Conservation (phyloP, 2,797 vertebrate species). For the Stomatorhinus walkeri region DNA sequence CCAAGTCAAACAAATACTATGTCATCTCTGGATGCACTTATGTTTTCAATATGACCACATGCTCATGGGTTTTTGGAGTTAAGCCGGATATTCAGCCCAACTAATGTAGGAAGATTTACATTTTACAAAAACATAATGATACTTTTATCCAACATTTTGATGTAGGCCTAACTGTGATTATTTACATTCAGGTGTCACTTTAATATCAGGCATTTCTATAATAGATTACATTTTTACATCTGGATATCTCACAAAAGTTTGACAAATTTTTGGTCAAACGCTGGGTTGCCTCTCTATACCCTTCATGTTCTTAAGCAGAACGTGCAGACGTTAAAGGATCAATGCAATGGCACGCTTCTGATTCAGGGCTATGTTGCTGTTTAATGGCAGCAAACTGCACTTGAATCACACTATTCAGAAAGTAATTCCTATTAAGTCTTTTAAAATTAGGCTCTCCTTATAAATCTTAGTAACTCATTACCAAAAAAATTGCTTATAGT, state of each 20-base stretch:
- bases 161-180: background rate
- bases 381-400: background rate
- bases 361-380: background rate
- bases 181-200: background rate
- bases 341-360: too few relatives aligned
- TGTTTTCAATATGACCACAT: background rate
- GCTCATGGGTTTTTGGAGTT: background rate
- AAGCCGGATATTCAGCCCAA: background rate
- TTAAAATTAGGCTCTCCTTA: background rate
- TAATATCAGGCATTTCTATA: background rate
- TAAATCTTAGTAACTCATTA: background rate
- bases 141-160: background rate
- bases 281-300: background rate
- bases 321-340: background rate
- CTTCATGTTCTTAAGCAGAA: background rate
- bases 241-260: background rate
- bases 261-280: background rate
- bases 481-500: background rate
- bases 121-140: background rate
- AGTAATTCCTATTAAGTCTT: background rate
- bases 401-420: background rate
- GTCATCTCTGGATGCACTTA: background rate
- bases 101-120: background rate
- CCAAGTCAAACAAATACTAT: background rate
- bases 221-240: background rate